Percentiles rank a stretch among this genome's conserved stretches.
Evolutionary conservation across 2,113 vertebrate species (phyloP).

Genomic region (Sylvicapra grimmia): DNA sequence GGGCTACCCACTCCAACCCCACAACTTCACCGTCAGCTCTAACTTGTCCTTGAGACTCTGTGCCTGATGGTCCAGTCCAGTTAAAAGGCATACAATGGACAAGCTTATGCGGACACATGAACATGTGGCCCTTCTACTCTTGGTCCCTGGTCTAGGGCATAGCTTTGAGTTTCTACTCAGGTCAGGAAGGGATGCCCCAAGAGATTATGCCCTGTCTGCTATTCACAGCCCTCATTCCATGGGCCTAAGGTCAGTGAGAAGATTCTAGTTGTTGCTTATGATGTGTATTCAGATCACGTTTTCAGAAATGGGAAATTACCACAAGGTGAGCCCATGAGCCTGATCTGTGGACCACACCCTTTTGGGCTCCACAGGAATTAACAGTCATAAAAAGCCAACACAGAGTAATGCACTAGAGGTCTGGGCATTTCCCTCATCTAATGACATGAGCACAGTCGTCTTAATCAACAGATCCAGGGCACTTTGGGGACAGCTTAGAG

Average conservation of each 20-base stretch:
- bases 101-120: background rate
- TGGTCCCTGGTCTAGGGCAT: accelerated
- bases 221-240: background rate
- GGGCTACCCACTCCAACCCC: background rate
- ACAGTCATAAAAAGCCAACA: background rate
- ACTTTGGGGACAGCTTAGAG: background rate
- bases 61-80: too few relatives aligned
- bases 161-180: background rate
- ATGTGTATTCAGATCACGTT: background rate
- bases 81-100: background rate
- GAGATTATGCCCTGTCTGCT: background rate
- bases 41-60: background rate
- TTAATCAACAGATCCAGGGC: background rate
- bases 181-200: too few relatives aligned
- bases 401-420: background rate
- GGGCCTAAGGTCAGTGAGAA: background rate
- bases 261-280: background rate
- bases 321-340: background rate
- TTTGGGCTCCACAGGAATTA: background rate
- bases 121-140: background rate
- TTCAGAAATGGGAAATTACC: background rate
- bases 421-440: background rate
- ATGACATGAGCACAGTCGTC: background rate
- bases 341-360: background rate
- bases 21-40: background rate